phyloP scores from a whole-genome alignment of 2,113 vertebrate species.

The Tamias sibiricus region DNA sequence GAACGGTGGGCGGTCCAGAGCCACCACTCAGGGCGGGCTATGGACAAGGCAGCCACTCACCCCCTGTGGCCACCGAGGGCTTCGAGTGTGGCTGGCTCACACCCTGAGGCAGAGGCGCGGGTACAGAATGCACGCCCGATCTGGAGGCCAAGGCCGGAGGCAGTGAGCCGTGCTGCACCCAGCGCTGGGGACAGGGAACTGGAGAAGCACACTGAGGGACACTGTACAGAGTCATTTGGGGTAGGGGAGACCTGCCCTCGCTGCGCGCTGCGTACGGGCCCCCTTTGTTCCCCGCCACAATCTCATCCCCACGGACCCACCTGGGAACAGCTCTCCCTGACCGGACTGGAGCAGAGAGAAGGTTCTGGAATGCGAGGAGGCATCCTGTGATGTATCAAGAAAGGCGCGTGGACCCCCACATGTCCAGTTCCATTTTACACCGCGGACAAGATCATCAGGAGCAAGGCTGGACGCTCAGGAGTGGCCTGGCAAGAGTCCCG shows the following conservation, averaged over 20 bases:
- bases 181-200: neutral
- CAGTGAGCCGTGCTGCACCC: neutral
- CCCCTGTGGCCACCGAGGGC: rapidly evolving
- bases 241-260: neutral
- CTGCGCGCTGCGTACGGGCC: neutral
- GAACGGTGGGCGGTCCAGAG: neutral
- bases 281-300: neutral
- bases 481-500: neutral
- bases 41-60: neutral
- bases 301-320: neutral
- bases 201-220: neutral
- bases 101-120: neutral
- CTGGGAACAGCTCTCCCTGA: neutral
- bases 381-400: neutral
- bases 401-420: neutral
- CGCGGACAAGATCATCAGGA: neutral
- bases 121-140: neutral
- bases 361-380: no score
- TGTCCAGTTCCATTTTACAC: neutral
- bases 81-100: neutral
- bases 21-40: rapidly evolving
- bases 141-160: neutral
- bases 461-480: neutral
- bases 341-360: no score
- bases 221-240: neutral